Evolutionary conservation across 2,888 invertebrate species (phyloP).

Genomic region (Lasioglossum lativentre): DNA sequence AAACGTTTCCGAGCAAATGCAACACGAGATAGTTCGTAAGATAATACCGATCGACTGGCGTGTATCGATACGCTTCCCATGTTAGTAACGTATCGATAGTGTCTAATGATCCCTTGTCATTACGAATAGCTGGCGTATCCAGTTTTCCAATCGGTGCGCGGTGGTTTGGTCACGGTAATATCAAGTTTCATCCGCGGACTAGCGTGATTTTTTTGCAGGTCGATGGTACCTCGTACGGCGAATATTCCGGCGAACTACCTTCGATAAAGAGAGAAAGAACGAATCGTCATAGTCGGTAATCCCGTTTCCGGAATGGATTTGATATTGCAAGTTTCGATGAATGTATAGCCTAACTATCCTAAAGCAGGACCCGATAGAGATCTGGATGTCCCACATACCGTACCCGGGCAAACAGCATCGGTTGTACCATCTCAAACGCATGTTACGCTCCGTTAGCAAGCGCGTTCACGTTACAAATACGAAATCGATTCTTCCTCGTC

Average conservation of each 20-base stretch:
- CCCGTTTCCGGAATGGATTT: not conserved
- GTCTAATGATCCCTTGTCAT: conserved; percentile 24
- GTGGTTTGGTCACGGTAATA: conserved; percentile 18
- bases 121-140: conserved; percentile 11
- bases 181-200: not conserved
- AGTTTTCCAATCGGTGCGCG: conserved; percentile 20
- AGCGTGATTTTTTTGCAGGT: not conserved
- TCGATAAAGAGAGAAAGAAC: not conserved
- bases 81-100: conserved; percentile 16
- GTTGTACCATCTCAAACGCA: conserved; percentile 52
- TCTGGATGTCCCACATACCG: conserved; percentile 70
- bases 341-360: not conserved
- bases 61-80: conserved; percentile 4
- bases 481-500: conserved; percentile 28
- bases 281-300: not conserved
- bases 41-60: not conserved
- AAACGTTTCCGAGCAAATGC: not conserved
- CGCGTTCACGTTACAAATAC: conserved; percentile 45
- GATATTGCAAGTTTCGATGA: not conserved
- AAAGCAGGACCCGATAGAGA: conserved; percentile 45
- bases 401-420: conserved; percentile 40
- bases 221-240: not conserved
- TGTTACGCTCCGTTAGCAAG: conserved; percentile 70
- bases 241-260: too few species aligned
- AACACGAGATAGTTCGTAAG: conserved; percentile 11